Conservation (phyloP, 2,888 invertebrate species). For the Oegoconia quadripuncta region DNA sequence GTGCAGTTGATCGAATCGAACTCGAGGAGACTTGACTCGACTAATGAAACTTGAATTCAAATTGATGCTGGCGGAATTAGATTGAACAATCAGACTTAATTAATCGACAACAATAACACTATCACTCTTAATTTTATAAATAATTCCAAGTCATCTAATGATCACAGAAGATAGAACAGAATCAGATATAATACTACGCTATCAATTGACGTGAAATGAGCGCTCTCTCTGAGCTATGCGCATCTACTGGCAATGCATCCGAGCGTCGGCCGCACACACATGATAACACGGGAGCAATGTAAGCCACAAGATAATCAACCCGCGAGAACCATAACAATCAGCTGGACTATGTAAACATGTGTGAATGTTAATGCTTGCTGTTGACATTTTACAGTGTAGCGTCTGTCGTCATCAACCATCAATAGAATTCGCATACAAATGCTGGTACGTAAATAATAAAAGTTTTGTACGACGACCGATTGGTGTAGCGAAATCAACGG, state of each 20-base stretch:
- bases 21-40: too few relatives aligned
- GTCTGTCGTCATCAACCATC: constrained; percentile 1
- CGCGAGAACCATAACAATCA: constrained; percentile 39
- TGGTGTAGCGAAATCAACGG: too few relatives aligned
- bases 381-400: constrained; percentile 2
- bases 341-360: constrained; percentile 5
- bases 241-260: constrained; percentile 59
- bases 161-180: too few relatives aligned
- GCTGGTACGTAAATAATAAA: too few relatives aligned
- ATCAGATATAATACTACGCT: background rate
- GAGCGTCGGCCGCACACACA: constrained; percentile 19
- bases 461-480: too few relatives aligned
- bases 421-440: background rate
- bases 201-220: constrained; percentile 26
- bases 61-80: too few relatives aligned
- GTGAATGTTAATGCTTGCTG: constrained; percentile 2
- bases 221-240: constrained; percentile 44
- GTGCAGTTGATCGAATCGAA: too few relatives aligned
- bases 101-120: too few relatives aligned
- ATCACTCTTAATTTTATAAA: too few relatives aligned
- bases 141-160: too few relatives aligned
- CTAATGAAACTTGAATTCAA: too few relatives aligned
- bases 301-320: constrained; percentile 44
- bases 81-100: too few relatives aligned
- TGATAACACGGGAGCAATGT: constrained; percentile 38